Evolutionary conservation across 2,888 invertebrate genomes (phyloP).

Genomic region (Norana najaformis): DNA sequence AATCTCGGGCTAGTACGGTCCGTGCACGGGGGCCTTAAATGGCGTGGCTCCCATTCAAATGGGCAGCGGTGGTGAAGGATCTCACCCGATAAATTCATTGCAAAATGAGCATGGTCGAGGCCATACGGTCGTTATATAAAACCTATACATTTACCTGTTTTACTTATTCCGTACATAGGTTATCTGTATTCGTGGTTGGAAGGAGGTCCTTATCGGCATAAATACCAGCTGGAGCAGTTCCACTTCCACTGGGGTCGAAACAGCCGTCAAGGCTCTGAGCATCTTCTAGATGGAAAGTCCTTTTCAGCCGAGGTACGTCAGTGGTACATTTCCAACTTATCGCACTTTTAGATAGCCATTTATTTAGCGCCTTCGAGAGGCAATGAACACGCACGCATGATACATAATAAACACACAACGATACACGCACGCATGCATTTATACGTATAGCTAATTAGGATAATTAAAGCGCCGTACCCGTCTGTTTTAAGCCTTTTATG

Average conservation of each 20-base stretch:
- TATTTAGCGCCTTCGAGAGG: too few relatives aligned
- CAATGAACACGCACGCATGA: not conserved
- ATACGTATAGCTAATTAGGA: not conserved
- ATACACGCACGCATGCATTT: not conserved
- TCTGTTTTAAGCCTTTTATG: not conserved
- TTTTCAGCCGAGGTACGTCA: slow-evolving; percentile 34
- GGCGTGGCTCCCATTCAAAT: too few relatives aligned
- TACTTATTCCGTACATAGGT: not conserved
- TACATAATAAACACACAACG: not conserved
- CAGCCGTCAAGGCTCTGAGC: slow-evolving; percentile 36
- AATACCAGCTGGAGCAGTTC: slow-evolving; percentile 35
- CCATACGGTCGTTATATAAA: too few relatives aligned
- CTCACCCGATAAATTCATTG: too few relatives aligned
- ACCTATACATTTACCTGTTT: too few relatives aligned
- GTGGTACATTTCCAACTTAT: not conserved
- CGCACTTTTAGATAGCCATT: too few relatives aligned
- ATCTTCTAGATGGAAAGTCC: slow-evolving; percentile 36
- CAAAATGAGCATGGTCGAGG: too few relatives aligned
- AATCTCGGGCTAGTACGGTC: too few relatives aligned
- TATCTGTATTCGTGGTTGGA: slow-evolving; percentile 28
- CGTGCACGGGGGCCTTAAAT: too few relatives aligned
- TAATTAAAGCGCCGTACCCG: not conserved
- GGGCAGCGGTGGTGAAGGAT: too few relatives aligned
- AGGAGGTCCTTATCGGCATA: slow-evolving; percentile 36
- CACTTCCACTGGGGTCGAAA: slow-evolving; percentile 40